Evolutionary conservation across 2,797 vertebrate species (phyloP), one percentile per base, ranked within the genome.

Genomic region (Micrastur ruficollis): DNA sequence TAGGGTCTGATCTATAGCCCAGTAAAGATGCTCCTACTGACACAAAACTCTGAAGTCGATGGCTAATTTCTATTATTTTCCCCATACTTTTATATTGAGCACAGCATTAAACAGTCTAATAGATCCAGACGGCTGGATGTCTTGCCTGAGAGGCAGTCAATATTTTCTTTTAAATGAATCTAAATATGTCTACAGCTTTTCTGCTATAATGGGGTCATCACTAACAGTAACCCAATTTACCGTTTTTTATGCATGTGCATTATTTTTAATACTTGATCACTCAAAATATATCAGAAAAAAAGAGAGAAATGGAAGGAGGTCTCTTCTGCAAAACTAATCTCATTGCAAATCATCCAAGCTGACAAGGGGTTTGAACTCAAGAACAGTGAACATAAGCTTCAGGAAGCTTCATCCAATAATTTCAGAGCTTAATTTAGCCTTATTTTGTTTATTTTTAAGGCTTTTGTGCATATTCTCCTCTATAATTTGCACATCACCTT

Each of bases 401-500:
- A 67, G 36, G 13, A 72, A 91, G 16, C 32, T 82, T 59, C 56
- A 87, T 42, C 17, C 70, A 89, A 9, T 46, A 63, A 82, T 31
- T 81, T 89, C 53, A 74, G 56, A 89, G 53, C 38, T 78, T 61
- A 75, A 78, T 83, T 90, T 90, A 87, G 56, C 61, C 38, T 71
- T 74, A n/a, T 61, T 82, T 83, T 83, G 72, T 87, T 95, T 94
- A 58, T 91, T 85, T 90, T 80, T 36, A 75, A 82, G n/a, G 61
- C 20, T 91, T 91, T 85, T 50, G 74, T 87, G 56, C 52, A 55
- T 87, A 87, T 85, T 92, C 71, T 71, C 23, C 23, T 74, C 84
- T 89, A 52, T 87, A 95, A 95, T 93, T 96, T 85, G 19, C 55
- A 73, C 6, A 38, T 90, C 6, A 6, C 53, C 74, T 47, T 61